These are phyloP conservation scores for Acrocephalus arundinaceus DNA, from an alignment of 2,113 vertebrate genomes.

Conservation along the genomic window DNA sequence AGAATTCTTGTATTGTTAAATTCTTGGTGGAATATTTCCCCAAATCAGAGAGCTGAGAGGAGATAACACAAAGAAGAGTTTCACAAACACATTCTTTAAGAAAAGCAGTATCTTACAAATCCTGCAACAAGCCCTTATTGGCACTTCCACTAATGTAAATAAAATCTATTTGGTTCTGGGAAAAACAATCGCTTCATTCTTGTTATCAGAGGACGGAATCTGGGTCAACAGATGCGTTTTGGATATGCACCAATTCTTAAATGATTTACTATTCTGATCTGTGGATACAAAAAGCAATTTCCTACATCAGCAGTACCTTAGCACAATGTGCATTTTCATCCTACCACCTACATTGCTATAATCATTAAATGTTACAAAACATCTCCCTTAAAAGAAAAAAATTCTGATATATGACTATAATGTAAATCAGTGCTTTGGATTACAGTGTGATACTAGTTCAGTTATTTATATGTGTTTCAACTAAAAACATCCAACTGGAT, in stretches of 20 bases:
- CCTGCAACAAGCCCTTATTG: conserved; percentile 31
- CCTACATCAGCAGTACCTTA: conserved; percentile 75
- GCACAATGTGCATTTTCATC: conserved; percentile 66
- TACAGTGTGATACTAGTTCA: conserved; percentile 82
- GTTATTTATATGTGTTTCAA: conserved; percentile 81
- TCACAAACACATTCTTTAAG: conserved; percentile 13
- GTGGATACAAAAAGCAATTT: conserved; percentile 78
- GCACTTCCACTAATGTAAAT: conserved; percentile 62
- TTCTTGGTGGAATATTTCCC: background rate
- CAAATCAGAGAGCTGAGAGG: background rate
- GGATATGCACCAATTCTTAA: conserved; percentile 78
- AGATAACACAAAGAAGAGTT: background rate
- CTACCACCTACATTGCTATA: conserved; percentile 54
- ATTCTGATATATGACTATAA: conserved; percentile 79
- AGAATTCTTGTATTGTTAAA: background rate
- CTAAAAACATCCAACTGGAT: conserved; percentile 84
- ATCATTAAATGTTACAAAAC: conserved; percentile 71
- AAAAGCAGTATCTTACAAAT: conserved; percentile 42
- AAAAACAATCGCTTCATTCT: conserved; percentile 74
- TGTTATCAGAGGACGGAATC: conserved; percentile 70
- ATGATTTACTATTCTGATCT: conserved; percentile 81
- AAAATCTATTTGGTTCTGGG: conserved; percentile 69
- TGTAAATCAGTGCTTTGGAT: conserved; percentile 82
- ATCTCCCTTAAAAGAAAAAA: conserved; percentile 62
- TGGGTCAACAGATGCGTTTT: conserved; percentile 76